Conservation (phyloP, 2,797 vertebrate genomes). For the Galago senegalensis region DNA sequence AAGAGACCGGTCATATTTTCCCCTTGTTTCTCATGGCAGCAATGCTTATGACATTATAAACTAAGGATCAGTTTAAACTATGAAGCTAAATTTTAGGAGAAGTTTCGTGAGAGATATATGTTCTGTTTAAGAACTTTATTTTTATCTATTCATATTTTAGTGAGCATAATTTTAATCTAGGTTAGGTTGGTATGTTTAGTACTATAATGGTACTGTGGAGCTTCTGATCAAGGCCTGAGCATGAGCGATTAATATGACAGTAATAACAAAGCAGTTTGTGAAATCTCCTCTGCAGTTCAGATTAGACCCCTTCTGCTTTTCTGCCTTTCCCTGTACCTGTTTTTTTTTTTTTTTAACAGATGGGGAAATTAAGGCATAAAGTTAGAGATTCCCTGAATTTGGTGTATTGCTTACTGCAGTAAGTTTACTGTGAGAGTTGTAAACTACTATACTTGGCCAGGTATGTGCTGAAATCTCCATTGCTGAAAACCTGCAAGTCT, state of each 20-base stretch:
- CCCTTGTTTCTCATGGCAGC: conserved; percentile 30
- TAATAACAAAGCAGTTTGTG: conserved; percentile 21
- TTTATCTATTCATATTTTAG: conserved; percentile 35
- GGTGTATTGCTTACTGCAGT: conserved; percentile 72
- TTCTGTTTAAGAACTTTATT: conserved; percentile 26
- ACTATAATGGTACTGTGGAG: background rate
- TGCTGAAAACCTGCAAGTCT: conserved; percentile 62
- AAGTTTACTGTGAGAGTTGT: conserved; percentile 61
- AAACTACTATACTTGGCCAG: conserved; percentile 55
- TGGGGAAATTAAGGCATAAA: conserved; percentile 73
- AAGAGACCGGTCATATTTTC: conserved; percentile 1
- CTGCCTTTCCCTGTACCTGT: conserved; percentile 61
- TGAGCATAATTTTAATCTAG: conserved; percentile 22
- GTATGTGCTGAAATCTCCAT: conserved; percentile 68
- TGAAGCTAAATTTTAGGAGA: conserved; percentile 49
- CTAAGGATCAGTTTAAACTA: conserved; percentile 16
- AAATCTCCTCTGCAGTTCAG: conserved; percentile 48
- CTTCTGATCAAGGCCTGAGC: conserved; percentile 46
- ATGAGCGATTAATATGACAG: conserved; percentile 30
- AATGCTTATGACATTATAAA: conserved; percentile 29
- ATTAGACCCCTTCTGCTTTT: conserved; percentile 68
- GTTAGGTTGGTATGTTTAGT: conserved; percentile 43
- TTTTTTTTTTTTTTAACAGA: conserved; percentile 71
- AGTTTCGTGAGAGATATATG: conserved; percentile 39
- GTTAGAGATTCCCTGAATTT: conserved; percentile 57